A percentile compares a stretch with the other conserved stretches of the same genome.
Evolutionary conservation across 2,113 vertebrate genomes (phyloP).

Genomic region (Lepisosteus oculatus): DNA sequence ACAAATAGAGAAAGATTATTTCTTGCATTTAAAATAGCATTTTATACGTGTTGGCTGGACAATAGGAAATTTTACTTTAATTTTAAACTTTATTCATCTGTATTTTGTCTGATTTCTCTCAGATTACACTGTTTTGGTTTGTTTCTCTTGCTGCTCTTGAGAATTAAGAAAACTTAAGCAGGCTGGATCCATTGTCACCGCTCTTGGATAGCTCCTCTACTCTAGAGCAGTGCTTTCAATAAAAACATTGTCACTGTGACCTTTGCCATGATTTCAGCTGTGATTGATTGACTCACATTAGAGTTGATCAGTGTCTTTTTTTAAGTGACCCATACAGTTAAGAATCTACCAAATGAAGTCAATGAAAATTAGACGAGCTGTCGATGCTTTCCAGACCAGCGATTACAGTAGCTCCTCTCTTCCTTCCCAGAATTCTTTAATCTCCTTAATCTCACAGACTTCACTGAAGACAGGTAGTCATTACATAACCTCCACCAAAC

Average conservation of each 20-base stretch:
- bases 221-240: no score
- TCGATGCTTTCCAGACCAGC: neutral
- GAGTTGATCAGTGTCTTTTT: neutral
- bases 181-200: no score
- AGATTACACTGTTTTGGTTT: no score
- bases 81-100: no score
- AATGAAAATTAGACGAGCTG: neutral
- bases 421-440: neutral
- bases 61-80: no score
- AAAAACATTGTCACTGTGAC: neutral
- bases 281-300: neutral
- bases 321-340: slow-evolving; percentile 17
- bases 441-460: neutral
- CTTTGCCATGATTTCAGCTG: neutral
- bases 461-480: neutral
- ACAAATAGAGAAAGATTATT: no score
- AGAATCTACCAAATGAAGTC: neutral
- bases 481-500: slow-evolving; percentile 2
- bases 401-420: neutral
- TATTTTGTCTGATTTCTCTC: no score
- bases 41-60: no score
- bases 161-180: no score
- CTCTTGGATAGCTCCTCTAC: no score
- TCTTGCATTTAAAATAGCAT: no score
- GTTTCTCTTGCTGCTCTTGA: no score